phyloP scores from a whole-genome alignment of 2,888 invertebrate genomes.

The Halictus quadricinctus region DNA sequence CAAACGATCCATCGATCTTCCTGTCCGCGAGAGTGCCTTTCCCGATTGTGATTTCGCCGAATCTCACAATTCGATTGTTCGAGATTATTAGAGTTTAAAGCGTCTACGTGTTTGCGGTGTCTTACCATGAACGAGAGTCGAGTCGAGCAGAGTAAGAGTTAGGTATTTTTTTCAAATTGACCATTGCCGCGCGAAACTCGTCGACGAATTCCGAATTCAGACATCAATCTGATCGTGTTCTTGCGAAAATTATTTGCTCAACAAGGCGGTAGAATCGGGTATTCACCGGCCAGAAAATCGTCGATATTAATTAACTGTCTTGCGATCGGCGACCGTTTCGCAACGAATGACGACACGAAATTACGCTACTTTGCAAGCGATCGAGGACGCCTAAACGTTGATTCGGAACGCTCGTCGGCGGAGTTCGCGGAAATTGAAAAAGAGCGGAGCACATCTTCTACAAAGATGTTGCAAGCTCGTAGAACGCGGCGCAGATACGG shows the following conservation, averaged over 20 bases:
- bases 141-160: not conserved
- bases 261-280: not conserved
- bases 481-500: not conserved
- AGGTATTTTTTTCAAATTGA: not conserved
- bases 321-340: not conserved
- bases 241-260: not conserved
- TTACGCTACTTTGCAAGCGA: not conserved
- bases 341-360: not conserved
- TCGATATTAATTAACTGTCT: not conserved
- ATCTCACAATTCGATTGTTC: slow-evolving; percentile 1
- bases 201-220: not conserved
- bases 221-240: not conserved
- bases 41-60: slow-evolving; percentile 19
- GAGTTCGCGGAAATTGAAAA: not conserved
- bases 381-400: not conserved
- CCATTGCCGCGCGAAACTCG: not conserved
- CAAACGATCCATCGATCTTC: slow-evolving; percentile 16
- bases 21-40: not conserved
- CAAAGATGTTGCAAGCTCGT: not conserved
- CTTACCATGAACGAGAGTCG: not conserved
- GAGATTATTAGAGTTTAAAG: slow-evolving; percentile 10
- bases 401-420: not conserved
- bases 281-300: not conserved
- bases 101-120: not conserved
- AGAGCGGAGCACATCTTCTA: not conserved